These are phyloP conservation scores for Nycteola revayana DNA, from an alignment of 2,888 invertebrate species.

Conservation along the genomic window DNA sequence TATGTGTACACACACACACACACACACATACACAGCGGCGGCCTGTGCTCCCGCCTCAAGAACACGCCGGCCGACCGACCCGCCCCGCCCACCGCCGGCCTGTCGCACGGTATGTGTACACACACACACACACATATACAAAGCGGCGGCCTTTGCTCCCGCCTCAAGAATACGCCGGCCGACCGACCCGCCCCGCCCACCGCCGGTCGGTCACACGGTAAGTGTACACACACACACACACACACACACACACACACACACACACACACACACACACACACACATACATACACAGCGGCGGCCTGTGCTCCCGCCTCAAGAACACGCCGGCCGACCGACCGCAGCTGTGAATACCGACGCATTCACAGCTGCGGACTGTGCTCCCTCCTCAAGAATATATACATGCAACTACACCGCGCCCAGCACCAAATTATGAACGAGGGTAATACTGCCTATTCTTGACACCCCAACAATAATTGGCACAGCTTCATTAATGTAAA, in stretches of 20 bases:
- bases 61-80: constrained; percentile 94
- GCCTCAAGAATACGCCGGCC: constrained; percentile 94
- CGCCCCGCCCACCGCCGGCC: constrained; percentile 95
- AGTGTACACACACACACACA: too few species aligned
- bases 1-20: too few species aligned
- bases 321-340: constrained; percentile 94
- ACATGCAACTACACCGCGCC: too few species aligned
- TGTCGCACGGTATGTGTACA: too few species aligned
- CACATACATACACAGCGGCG: too few species aligned
- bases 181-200: constrained; percentile 95
- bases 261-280: too few species aligned
- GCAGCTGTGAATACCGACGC: constrained; percentile 95
- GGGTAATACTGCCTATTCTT: too few species aligned
- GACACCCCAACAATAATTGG: too few species aligned
- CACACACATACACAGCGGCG: constrained; percentile 96
- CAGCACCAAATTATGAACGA: too few species aligned
- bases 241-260: constrained; percentile 98
- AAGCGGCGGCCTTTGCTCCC: constrained; percentile 95
- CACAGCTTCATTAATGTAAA: too few species aligned
- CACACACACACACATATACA: too few species aligned
- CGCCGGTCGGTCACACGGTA: constrained; percentile 95
- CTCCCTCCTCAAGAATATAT: constrained; percentile 93
- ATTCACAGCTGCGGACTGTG: constrained; percentile 97
- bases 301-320: constrained; percentile 94
- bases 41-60: constrained; percentile 94